phyloP scores from a whole-genome alignment of 2,113 vertebrate genomes.

The Clarias magur region DNA sequence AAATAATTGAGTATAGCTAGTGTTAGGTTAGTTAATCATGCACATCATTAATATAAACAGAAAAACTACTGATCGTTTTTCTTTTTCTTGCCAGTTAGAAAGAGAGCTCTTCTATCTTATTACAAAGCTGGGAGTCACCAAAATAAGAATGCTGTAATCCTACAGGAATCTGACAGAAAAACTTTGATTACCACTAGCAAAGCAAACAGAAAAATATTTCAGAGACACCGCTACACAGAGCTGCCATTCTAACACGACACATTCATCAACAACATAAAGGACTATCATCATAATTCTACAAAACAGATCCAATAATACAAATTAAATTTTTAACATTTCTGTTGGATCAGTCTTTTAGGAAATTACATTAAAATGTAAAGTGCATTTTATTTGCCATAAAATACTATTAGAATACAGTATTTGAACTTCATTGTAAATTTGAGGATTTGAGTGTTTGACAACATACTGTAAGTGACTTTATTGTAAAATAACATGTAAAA shows the following conservation, averaged over 20 bases:
- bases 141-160: conserved; percentile 44
- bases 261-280: background rate
- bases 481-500: background rate
- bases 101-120: conserved; percentile 1
- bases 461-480: no score
- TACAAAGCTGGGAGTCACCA: conserved; percentile 63
- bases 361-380: background rate
- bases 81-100: conserved; percentile 63
- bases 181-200: conserved; percentile 58
- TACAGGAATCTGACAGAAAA: conserved; percentile 55
- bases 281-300: background rate
- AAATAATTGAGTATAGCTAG: background rate
- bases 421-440: background rate
- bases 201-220: conserved; percentile 56
- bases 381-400: background rate
- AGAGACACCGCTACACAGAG: conserved; percentile 49
- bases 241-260: conserved; percentile 49
- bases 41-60: background rate
- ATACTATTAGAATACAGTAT: background rate
- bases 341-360: background rate
- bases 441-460: background rate
- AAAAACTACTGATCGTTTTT: background rate
- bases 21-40: background rate
- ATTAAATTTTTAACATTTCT: background rate
- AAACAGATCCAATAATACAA: background rate